These are phyloP conservation scores for Cynopterus sphinx DNA, from an alignment of 2,797 vertebrate genomes.

Conservation along the genomic window DNA sequence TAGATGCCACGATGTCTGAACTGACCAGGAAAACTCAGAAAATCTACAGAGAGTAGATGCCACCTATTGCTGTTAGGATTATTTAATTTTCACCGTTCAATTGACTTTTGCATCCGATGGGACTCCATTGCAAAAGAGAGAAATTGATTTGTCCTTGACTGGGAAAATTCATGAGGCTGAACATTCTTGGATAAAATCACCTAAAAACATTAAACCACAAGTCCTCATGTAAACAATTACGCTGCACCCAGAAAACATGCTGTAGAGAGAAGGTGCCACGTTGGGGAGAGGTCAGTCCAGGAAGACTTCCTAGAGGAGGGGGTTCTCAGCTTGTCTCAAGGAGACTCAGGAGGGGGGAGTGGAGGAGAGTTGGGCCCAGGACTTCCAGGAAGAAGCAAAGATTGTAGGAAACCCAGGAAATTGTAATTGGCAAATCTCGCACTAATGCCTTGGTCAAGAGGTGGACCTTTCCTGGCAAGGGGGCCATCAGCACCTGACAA, in stretches of 20 bases:
- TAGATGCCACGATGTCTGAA: background rate
- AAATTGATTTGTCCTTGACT: background rate
- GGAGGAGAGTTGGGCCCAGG: background rate
- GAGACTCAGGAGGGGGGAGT: background rate
- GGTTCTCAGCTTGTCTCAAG: background rate
- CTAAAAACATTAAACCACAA: background rate
- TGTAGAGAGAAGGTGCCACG: accelerated
- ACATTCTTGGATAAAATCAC: constrained; percentile 3
- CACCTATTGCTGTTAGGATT: too few species aligned
- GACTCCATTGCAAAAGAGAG: background rate
- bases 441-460: background rate
- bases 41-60: background rate
- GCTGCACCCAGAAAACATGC: accelerated
- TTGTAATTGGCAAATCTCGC: background rate
- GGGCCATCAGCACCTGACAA: background rate
- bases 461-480: background rate
- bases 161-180: background rate
- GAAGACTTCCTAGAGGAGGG: constrained; percentile 4
- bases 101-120: background rate
- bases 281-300: background rate
- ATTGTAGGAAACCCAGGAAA: background rate
- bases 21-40: background rate
- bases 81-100: background rate
- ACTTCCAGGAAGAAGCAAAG: background rate
- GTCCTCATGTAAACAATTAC: background rate